Conservation (phyloP, 2,113 vertebrate species). For the Tringa solitaria region DNA sequence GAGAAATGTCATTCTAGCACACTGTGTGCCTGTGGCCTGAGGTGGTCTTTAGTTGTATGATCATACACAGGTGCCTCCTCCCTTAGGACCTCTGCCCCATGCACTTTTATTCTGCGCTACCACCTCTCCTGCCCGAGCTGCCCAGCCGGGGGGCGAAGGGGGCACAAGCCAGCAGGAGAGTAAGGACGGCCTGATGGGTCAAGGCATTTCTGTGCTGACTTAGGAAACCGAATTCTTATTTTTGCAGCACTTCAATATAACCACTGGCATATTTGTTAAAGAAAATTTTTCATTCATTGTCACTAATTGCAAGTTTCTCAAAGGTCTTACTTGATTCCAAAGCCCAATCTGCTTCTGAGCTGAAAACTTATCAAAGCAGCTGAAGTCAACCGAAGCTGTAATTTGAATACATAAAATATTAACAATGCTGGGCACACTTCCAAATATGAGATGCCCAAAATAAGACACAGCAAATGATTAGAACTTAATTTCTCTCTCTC, state of each 20-base stretch:
- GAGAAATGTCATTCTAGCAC: neutral
- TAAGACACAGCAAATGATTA: neutral
- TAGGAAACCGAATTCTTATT: neutral
- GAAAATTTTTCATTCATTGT: neutral
- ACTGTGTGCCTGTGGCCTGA: neutral
- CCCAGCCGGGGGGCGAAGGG: neutral
- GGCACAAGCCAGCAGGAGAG: neutral
- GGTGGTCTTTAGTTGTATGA: neutral
- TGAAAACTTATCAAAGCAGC: neutral
- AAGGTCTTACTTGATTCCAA: neutral
- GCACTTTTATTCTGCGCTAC: neutral
- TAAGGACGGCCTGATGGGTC: neutral
- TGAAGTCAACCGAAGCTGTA: neutral
- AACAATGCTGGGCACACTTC: constrained; percentile 15
- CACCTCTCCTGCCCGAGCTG: neutral
- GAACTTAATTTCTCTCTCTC: neutral
- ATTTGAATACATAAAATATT: constrained; percentile 21
- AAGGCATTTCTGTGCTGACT: neutral
- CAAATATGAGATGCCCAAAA: neutral
- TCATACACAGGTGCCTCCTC: neutral
- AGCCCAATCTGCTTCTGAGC: neutral
- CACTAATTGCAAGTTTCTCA: neutral
- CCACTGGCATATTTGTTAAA: neutral
- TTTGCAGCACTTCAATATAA: neutral
- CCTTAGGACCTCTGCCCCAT: neutral